Percentiles rank a stretch among this genome's conserved stretches.
These are phyloP conservation scores for Drosophila erecta DNA, from an alignment of 1,140 invertebrate species.

Conservation along the genomic window DNA sequence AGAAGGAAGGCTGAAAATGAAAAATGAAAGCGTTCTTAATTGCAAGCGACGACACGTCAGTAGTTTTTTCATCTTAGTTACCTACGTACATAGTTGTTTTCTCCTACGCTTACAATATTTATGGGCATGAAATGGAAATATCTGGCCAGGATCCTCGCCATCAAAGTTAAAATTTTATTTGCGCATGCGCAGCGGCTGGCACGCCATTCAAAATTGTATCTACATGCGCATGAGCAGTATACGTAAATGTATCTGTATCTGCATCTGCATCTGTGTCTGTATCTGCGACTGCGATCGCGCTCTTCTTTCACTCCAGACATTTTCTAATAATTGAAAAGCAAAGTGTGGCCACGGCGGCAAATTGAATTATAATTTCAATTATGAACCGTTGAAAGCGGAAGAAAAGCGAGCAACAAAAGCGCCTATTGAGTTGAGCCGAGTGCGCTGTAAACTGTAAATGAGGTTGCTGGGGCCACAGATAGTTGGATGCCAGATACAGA, in stretches of 20 bases:
- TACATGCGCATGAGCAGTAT: constrained; percentile 17
- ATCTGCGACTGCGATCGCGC: constrained; percentile 56
- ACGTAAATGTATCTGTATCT: not conserved
- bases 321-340: constrained; percentile 81
- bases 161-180: constrained; percentile 70
- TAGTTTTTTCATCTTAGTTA: constrained; percentile 5
- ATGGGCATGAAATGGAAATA: constrained; percentile 48
- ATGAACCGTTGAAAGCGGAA: constrained; percentile 81
- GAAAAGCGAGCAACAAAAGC: constrained; percentile 68
- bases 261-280: constrained; percentile 52
- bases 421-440: constrained; percentile 56
- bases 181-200: constrained; percentile 54
- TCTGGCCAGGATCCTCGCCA: constrained; percentile 45
- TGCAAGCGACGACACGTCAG: constrained; percentile 55
- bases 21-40: constrained; percentile 82
- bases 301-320: constrained; percentile 30
- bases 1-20: constrained; percentile 66
- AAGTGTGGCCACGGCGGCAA: constrained; percentile 62
- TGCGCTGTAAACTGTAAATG: constrained; percentile 66
- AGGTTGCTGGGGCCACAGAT: constrained; percentile 56
- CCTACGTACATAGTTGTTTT: constrained; percentile 14
- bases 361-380: constrained; percentile 83
- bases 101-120: constrained; percentile 48
- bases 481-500: constrained; percentile 21
- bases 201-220: constrained; percentile 51